Base-by-base conservation (phyloP, 2,797 vertebrate genomes). In the Arrhamphus sclerolepis region DNA sequence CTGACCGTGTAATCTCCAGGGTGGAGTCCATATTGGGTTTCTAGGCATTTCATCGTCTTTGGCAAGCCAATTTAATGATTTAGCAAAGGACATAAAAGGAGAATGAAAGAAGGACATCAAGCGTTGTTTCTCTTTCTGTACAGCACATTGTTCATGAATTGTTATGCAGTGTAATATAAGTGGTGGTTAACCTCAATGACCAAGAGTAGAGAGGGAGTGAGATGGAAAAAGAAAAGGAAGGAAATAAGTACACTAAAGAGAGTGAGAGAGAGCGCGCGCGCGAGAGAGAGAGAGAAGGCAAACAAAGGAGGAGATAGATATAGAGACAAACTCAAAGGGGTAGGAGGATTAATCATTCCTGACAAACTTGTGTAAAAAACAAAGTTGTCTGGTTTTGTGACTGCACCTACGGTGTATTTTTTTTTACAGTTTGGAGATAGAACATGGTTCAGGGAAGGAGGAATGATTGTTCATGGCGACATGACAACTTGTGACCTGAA, bases 21-120 rank as follows among this genome's bases (percentile, higher is more conserved):
- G 91, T 92, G 91, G 92, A 91, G 91, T 82, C 77, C 84, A 70
- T 87, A 90, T 92, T 90, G 70, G 85, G 90, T 93, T 93, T 90
- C 89, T 41, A 84, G 69, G 86, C 87, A 90, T 81, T 90, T 80
- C 75, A 80, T 60, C 78, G 72, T 72, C 85, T 87, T 86, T 87
- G 85, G 72, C 68, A 66, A 4, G 54, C 66, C 84, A 87, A 78
- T 87, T 90, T 89, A 88, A 81, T 80, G 77, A 88, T 81, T 75
- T 81, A 68, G 81, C 66, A 77, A 57, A 71, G 81, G 71, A 75
- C 72, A 78, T 63, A 73, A 66, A 81, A 70, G 71, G 66, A 58
- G 55, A 75, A 71, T 70, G 57, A 70, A 61, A 62, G 52, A 55
- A 77, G 75, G 64, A 78, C 67, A 80, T 74, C 66, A 78, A 84